Conservation (phyloP, 2,888 invertebrate species). For the Lypha dubia region DNA sequence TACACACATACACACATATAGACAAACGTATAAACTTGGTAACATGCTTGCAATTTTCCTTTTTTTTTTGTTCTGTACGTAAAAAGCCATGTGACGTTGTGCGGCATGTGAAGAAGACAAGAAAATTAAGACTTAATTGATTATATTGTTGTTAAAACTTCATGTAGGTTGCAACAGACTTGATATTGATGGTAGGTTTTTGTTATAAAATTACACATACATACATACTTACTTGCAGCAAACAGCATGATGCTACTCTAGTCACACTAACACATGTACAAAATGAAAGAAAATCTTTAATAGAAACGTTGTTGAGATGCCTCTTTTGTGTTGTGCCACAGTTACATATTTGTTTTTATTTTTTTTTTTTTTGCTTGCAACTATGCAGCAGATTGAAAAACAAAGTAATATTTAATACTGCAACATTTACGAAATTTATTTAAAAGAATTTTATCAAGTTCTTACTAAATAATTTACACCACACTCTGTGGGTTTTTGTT, state of each 20-base stretch:
- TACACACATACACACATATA: conserved; percentile 56
- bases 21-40: conserved; percentile 5
- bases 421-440: conserved; percentile 11
- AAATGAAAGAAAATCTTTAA: conserved; percentile 8
- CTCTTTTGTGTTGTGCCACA: conserved; percentile 27
- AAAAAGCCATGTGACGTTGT: conserved; percentile 14
- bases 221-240: background rate
- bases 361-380: conserved; percentile 3
- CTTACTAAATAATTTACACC: conserved; percentile 34
- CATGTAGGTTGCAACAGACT: conserved; percentile 54
- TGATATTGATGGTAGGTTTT: conserved; percentile 59
- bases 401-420: conserved; percentile 43
- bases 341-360: background rate
- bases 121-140: conserved; percentile 72
- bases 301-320: conserved; percentile 29
- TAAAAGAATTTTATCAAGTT: conserved; percentile 30
- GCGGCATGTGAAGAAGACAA: conserved; percentile 59
- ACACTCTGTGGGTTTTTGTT: conserved; percentile 58
- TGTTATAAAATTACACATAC: conserved; percentile 53
- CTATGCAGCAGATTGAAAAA: conserved; percentile 15
- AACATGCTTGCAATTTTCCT: background rate
- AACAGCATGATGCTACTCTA: too few relatives aligned
- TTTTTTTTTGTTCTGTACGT: too few relatives aligned
- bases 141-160: conserved; percentile 65
- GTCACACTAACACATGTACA: too few relatives aligned